Percentiles rank a stretch among this genome's conserved stretches.
Evolutionary conservation across 2,888 invertebrate species (phyloP).

Genomic region (Linnaemya tessellans): DNA sequence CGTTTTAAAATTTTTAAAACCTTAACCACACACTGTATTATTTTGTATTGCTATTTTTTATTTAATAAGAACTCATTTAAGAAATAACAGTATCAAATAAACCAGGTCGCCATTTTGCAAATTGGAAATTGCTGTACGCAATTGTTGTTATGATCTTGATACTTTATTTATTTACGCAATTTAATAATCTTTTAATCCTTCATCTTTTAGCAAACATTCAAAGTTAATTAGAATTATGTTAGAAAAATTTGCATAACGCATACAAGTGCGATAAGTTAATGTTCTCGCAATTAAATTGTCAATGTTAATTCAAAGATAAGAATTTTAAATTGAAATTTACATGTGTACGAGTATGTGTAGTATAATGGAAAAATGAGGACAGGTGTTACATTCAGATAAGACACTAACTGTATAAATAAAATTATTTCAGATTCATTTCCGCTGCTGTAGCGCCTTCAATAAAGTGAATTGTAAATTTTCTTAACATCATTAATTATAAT

Average conservation of each 20-base stretch:
- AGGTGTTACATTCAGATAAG: constrained; percentile 27
- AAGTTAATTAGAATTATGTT: constrained; percentile 21
- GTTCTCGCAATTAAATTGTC: background rate
- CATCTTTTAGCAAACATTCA: constrained; percentile 23
- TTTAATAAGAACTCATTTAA: background rate
- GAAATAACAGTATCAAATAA: background rate
- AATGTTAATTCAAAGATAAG: constrained; percentile 36
- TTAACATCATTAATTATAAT: background rate
- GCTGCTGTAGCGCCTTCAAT: background rate
- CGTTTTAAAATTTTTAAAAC: background rate
- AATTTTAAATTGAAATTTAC: constrained; percentile 7
- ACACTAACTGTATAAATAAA: background rate
- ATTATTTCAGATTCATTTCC: constrained; percentile 26
- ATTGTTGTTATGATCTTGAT: constrained; percentile 32
- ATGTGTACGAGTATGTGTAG: too few species aligned
- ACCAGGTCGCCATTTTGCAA: constrained; percentile 25
- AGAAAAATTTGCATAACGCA: constrained; percentile 5
- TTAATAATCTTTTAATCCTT: constrained; percentile 39
- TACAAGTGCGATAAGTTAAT: background rate
- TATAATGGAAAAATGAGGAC: background rate
- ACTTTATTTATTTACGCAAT: constrained; percentile 16
- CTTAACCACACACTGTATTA: background rate
- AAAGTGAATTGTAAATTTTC: background rate
- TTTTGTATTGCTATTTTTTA: background rate
- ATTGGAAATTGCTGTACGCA: background rate